Evolutionary conservation across 2,797 vertebrate genomes (phyloP).

Genomic region (Dromococcyx pavoninus): DNA sequence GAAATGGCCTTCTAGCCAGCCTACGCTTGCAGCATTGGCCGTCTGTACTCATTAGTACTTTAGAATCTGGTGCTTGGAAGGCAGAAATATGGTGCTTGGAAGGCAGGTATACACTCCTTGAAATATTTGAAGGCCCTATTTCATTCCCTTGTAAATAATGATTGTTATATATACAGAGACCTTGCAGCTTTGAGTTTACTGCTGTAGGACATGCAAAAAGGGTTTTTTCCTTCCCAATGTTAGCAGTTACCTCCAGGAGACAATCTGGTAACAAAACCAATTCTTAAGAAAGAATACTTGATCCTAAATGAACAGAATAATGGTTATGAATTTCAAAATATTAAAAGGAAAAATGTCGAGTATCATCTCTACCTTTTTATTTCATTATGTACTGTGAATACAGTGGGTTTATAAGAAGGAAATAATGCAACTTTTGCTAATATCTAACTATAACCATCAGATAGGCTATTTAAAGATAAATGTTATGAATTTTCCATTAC

Average conservation of each 20-base stretch:
- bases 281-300: not conserved
- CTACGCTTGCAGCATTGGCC: not conserved
- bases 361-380: not conserved
- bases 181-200: not conserved
- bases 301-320: not conserved
- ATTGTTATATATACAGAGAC: not conserved
- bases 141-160: not conserved
- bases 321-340: not conserved
- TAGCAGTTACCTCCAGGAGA: not conserved
- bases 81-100: not conserved
- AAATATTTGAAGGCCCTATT: not conserved
- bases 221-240: not conserved
- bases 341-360: not conserved
- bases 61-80: not conserved
- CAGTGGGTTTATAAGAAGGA: not conserved
- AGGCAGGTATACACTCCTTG: not conserved
- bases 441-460: not conserved
- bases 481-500: constrained; percentile 39
- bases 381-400: not conserved
- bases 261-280: not conserved
- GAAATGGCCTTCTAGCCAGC: not conserved
- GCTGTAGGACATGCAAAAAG: not conserved
- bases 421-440: not conserved
- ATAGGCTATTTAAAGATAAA: constrained; percentile 37
- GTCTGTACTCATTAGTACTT: not conserved